Conservation (phyloP, 2,888 invertebrate genomes). For the Hydriomena furcata region DNA sequence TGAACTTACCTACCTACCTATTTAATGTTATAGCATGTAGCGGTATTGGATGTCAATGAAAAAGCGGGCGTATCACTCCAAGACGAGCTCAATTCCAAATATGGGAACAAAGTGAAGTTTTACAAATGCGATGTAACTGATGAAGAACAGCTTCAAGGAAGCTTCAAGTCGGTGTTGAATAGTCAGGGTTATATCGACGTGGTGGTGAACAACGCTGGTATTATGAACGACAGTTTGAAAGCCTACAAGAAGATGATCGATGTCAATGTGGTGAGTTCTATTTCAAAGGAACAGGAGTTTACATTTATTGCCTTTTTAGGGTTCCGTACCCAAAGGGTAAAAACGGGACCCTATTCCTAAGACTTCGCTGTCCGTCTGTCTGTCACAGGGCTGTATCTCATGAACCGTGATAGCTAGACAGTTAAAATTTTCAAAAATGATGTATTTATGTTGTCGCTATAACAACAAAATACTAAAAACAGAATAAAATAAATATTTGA, state of each 20-base stretch:
- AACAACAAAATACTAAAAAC: too few relatives aligned
- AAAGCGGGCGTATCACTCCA: constrained; percentile 43
- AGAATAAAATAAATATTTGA: too few relatives aligned
- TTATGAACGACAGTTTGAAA: constrained; percentile 50
- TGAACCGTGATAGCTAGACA: too few relatives aligned
- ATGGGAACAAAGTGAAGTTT: constrained; percentile 50
- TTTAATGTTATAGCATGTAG: constrained; percentile 46
- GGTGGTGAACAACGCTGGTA: constrained; percentile 54
- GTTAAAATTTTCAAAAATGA: too few relatives aligned
- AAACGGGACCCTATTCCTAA: too few relatives aligned
- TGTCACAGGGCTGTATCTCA: too few relatives aligned
- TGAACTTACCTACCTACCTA: too few relatives aligned
- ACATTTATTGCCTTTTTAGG: too few relatives aligned
- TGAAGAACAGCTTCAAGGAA: constrained; percentile 44
- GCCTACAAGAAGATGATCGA: constrained; percentile 50
- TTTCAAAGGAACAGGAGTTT: too few relatives aligned
- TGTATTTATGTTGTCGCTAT: too few relatives aligned
- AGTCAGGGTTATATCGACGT: constrained; percentile 50
- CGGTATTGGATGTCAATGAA: constrained; percentile 50
- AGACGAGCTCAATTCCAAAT: constrained; percentile 46
- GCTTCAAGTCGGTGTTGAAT: constrained; percentile 42
- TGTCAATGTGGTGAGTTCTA: constrained; percentile 53
- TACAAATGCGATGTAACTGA: constrained; percentile 56
- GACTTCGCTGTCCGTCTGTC: too few relatives aligned
- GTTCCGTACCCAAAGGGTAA: too few relatives aligned